These are phyloP conservation scores for Drosophila chauvacae DNA, from an alignment of 1,140 invertebrate species.

Conservation along the genomic window DNA sequence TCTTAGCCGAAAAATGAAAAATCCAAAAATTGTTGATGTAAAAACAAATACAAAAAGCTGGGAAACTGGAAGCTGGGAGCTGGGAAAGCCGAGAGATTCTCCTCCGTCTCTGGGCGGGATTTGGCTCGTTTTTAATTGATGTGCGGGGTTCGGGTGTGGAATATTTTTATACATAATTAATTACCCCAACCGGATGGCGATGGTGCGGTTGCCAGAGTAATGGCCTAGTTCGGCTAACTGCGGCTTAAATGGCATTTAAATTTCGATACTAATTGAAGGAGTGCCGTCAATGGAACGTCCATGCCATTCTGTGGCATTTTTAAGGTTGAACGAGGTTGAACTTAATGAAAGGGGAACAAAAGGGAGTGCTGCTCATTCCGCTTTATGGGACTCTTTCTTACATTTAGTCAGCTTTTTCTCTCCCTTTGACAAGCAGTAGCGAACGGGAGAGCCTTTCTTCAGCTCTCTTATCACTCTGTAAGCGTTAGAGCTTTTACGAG, in stretches of 20 bases:
- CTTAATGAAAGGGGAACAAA: not conserved
- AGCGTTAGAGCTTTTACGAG: not conserved
- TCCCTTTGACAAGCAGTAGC: not conserved
- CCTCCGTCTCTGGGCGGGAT: conserved; percentile 16
- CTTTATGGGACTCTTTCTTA: too few relatives aligned
- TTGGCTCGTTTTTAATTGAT: conserved; percentile 48
- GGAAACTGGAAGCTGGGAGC: too few relatives aligned
- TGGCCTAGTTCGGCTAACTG: conserved; percentile 42
- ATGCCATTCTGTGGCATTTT: not conserved
- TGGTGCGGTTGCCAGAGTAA: conserved; percentile 12
- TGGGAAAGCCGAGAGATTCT: not conserved
- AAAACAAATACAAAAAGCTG: conserved; percentile 37
- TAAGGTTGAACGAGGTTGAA: not conserved
- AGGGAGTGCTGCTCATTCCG: not conserved
- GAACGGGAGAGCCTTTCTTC: not conserved
- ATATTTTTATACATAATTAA: conserved; percentile 76
- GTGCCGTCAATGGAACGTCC: not conserved
- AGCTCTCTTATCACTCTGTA: too few relatives aligned
- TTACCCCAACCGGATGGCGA: conserved; percentile 38
- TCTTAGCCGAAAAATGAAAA: conserved; percentile 4
- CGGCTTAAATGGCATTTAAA: conserved; percentile 52
- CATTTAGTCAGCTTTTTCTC: too few relatives aligned
- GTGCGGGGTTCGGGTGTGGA: not conserved
- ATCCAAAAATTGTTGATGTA: conserved; percentile 34
- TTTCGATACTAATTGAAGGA: conserved; percentile 16